phyloP scores from a whole-genome alignment of 2,113 vertebrate species.

The Myotis davidii region DNA sequence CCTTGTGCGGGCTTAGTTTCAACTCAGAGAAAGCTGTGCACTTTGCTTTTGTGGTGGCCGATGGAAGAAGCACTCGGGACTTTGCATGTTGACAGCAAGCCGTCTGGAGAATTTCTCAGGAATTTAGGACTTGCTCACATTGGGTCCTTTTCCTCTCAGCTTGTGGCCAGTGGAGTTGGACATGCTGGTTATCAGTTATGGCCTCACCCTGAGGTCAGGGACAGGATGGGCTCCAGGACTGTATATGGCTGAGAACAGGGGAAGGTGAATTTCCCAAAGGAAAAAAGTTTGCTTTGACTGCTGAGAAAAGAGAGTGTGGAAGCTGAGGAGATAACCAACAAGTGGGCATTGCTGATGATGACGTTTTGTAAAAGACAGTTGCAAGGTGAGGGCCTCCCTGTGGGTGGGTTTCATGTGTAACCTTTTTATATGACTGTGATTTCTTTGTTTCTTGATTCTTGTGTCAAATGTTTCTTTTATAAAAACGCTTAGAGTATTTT shows the following conservation, averaged over 20 bases:
- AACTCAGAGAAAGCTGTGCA: neutral
- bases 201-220: neutral
- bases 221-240: neutral
- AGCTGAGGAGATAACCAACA: neutral
- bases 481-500: neutral
- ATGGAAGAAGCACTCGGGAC: neutral
- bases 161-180: neutral
- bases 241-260: neutral
- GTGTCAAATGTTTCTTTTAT: neutral
- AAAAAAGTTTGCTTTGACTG: neutral
- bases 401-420: neutral
- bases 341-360: fast-evolving
- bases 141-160: neutral
- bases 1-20: neutral
- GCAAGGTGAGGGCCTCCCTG: neutral
- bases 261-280: neutral
- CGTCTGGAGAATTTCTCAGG: neutral
- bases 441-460: constrained; percentile 1
- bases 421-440: neutral
- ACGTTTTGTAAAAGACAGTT: neutral
- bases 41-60: neutral
- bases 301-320: neutral
- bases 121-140: neutral
- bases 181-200: neutral
- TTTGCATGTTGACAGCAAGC: neutral